Evolutionary conservation across 2,888 invertebrate genomes (phyloP).

Genomic region (Serripes groenlandicus): DNA sequence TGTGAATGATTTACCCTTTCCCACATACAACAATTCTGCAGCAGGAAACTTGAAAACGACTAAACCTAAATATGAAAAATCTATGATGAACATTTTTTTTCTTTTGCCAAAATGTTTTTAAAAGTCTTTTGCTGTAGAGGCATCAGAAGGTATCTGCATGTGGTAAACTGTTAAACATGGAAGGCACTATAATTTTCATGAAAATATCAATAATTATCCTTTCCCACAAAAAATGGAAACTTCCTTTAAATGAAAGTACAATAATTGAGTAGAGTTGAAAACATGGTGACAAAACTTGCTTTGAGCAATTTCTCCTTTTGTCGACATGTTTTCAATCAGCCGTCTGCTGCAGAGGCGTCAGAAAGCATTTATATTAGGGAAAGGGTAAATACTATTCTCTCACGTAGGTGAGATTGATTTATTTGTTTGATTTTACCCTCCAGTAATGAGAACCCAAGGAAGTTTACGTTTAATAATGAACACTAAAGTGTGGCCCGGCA

Average conservation of each 20-base stretch:
- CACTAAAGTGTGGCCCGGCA: slow-evolving; percentile 97
- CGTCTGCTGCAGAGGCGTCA: background rate
- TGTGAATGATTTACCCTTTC: background rate
- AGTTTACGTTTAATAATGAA: slow-evolving; percentile 96
- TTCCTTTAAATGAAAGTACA: too few relatives aligned
- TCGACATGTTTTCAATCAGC: background rate
- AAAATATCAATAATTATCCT: too few relatives aligned
- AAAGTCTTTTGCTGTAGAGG: background rate
- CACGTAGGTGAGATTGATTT: background rate
- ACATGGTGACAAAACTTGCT: too few relatives aligned
- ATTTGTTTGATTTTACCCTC: slow-evolving; percentile 14
- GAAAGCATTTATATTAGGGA: too few relatives aligned
- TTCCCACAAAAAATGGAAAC: too few relatives aligned
- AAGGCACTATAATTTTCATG: too few relatives aligned
- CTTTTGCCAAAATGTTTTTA: background rate
- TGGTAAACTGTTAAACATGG: too few relatives aligned
- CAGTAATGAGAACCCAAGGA: slow-evolving; percentile 95
- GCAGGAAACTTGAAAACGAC: background rate
- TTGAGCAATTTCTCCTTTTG: background rate
- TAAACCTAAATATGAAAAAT: too few relatives aligned
- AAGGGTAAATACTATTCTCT: too few relatives aligned
- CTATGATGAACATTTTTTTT: too few relatives aligned
- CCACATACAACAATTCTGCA: background rate
- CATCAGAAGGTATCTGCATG: background rate
- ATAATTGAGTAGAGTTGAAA: too few relatives aligned